These are phyloP conservation scores for Pycnonotus jocosus DNA, from an alignment of 2,113 vertebrate genomes.

Conservation along the genomic window DNA sequence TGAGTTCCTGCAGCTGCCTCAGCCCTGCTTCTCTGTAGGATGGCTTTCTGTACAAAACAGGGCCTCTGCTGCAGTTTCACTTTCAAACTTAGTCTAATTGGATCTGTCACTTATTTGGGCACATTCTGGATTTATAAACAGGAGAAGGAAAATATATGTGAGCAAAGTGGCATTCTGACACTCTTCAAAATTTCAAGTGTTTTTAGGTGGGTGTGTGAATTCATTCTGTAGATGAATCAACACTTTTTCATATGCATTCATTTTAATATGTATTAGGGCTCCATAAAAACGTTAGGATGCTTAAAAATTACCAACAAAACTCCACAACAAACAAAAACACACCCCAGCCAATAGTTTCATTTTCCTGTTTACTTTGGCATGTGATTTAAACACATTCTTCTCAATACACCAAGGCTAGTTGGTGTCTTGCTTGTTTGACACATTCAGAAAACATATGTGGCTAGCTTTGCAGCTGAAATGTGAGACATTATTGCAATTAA, in stretches of 20 bases:
- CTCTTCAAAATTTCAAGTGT: background rate
- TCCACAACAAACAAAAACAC: background rate
- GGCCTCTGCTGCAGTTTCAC: background rate
- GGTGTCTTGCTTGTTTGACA: slow-evolving; percentile 35
- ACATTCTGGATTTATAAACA: background rate
- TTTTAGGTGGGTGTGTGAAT: background rate
- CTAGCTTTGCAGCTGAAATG: slow-evolving; percentile 31
- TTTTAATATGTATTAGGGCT: background rate
- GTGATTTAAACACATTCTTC: slow-evolving; percentile 4
- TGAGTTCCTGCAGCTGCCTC: background rate
- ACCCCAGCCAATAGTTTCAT: background rate
- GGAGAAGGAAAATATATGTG: background rate
- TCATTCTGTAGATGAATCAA: background rate
- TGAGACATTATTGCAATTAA: slow-evolving; percentile 25
- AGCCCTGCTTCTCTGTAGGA: background rate
- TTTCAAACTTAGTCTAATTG: background rate
- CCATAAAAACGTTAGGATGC: background rate
- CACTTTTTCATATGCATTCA: background rate
- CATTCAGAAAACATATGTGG: background rate
- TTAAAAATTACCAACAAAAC: background rate
- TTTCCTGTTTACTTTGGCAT: slow-evolving; percentile 23
- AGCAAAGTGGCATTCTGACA: background rate
- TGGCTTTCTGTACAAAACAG: background rate
- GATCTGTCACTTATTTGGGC: background rate
- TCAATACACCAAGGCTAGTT: background rate